Evolutionary conservation across 2,888 invertebrate genomes (phyloP), one percentile per base, ranked within the genome.

Genomic region (Leptopilina drosophilae): DNA sequence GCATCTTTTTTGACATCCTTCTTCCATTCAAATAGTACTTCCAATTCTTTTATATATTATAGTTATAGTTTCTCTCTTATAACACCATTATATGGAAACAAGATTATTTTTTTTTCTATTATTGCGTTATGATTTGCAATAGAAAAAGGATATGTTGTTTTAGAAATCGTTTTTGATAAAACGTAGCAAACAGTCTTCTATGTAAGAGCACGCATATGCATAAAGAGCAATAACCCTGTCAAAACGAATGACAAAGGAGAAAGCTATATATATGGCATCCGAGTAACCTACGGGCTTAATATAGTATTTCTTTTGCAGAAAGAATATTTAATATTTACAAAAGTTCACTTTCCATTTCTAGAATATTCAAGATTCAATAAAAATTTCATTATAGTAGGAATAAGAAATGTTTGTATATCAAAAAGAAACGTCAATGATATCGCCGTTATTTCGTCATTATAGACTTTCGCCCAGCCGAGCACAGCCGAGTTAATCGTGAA

Each of bases 191-290:
- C 20, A 20, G 20, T 20, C 20, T 20, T 20, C 20, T 20, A 20
- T 20, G 9, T 46, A 49, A 49, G 49, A 49, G 49, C 11, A 11
- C 49, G 20, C 20, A 62, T 62, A 20, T 20, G 15, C 62, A 59
- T 59, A 15, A 20, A 62, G 62, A 62, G 62, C 62, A 62, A 62
- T 62, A 62, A 62, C 62, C 62, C 62, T 62, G 62, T 62, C 46
- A 82, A 83, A 82, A 76, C 79, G 76, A 81, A 64, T 64, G 80
- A 76, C 80, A 76, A 64, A 82, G 83, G 87, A 85, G 87, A 88
- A 88, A 88, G 87, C 87, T 82, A 81, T 75, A 82, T 75, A 82
- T 84, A 83, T 85, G 86, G 85, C 85, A 83, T 76, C 82, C 85
- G 82, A 79, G 77, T 79, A 64, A 49, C 66, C 8, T 66, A 66